phyloP scores from a whole-genome alignment of 2,797 vertebrate species.

The Chelon auratus region DNA sequence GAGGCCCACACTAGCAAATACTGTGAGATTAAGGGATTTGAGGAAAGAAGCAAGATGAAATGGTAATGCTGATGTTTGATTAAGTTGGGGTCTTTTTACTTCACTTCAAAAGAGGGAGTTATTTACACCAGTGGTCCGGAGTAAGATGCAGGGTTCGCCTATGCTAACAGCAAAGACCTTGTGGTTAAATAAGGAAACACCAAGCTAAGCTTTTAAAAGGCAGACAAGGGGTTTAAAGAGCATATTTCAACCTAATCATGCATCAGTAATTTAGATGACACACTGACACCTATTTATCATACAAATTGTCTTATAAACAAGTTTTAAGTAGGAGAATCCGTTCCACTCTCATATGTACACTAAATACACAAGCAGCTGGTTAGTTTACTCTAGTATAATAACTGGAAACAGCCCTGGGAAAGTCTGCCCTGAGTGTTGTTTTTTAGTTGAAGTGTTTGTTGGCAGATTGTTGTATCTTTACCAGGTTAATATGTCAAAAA shows the following conservation, averaged over 20 bases:
- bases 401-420: background rate
- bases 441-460: background rate
- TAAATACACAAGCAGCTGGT: background rate
- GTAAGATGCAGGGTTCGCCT: background rate
- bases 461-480: background rate
- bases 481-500: background rate
- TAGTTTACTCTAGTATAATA: background rate
- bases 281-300: background rate
- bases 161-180: background rate
- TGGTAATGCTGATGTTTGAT: constrained; percentile 5
- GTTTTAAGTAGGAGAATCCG: background rate
- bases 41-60: constrained; percentile 10
- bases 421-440: background rate
- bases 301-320: background rate
- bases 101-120: background rate
- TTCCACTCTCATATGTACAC: background rate
- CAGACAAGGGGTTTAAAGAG: background rate
- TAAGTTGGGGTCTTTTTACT: background rate
- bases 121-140: background rate
- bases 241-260: background rate
- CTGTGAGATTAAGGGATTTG: constrained; percentile 16
- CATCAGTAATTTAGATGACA: background rate
- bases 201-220: background rate
- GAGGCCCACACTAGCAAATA: constrained; percentile 19
- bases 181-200: background rate